Base-by-base conservation (phyloP, 2,888 invertebrate genomes). In the Acleris laterana region DNA sequence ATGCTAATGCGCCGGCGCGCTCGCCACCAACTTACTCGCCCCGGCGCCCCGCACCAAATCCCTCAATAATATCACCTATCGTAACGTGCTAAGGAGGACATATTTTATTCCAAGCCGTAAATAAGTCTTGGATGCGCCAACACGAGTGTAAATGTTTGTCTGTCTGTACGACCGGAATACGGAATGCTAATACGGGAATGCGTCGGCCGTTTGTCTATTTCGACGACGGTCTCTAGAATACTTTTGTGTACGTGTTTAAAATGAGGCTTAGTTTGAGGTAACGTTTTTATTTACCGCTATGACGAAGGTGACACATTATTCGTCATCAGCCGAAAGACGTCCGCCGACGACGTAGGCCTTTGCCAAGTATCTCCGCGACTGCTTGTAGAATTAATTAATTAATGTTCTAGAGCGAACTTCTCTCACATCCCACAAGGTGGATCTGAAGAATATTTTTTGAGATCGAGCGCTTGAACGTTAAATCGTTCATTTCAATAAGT, bases 131-230 rank as follows among this genome's bases (percentile, higher is more conserved):
- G 4, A 13, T 16, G 16, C 16, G 42, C 11, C 44, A 67, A 55
- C 63, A 64, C 67, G 61, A 68, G 61, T 66, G 61, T 63, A 53
- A 65, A 70, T 68, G 68, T 71, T 70, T 67, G 69, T 62, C 62
- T 44, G 66, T 66, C 55, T 55, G 64, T 61, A 32, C 63, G 69
- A 70, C 70, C 68, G 72, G 71, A 71, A 71, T 72, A 69, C 70
- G 22, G 59, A 68, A 72, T 72, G 69, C 66, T 62, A 60, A 63
- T 55, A 51, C 49, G 55, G 9, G 48, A 48, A 38, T 52, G 56
- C 53, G 60, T 58, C 46, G 68, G 49, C n/a, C 42, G 56, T 32
- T 53, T 52, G 48, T 44, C 50, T 22, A 56, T 20, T 57, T 25
- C 25, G n/a, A 46, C 25, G n/a, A 46, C 42, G 20, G 42, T 3